Base-by-base conservation (phyloP, 2,888 invertebrate genomes). In the Parnassius mnemosyne region DNA sequence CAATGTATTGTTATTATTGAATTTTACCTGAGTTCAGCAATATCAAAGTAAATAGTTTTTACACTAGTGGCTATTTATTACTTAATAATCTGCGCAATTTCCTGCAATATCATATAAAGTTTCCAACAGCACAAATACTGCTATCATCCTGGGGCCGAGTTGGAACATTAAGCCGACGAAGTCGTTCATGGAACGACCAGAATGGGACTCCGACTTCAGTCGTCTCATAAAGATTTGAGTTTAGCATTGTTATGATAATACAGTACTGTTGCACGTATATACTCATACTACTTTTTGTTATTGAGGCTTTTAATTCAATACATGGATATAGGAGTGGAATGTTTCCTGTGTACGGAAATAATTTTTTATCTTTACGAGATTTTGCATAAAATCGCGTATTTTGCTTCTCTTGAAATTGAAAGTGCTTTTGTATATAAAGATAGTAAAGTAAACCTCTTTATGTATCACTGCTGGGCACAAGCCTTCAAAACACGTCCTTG, bases 211-310 rank as follows among this genome's bases (percentile, higher is more conserved):
- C 13, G 53, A 57, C 53, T 57, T 57, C 49, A 34, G 47, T 47
- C 46, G 62, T 57, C 54, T 57, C 54, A 16, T 58, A 54, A 62
- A 53, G 16, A 54, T 50, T 50, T 12, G 10, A 53, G 50, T 10
- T 58, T 25, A 58, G 50, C 58, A 50, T 20, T 57, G 52, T 61
- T 61, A 58, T 49, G 47, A 25, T 57, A 57, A 57, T 41, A 42
- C 42, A 20, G 41, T 47, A 50, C 25, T 16, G 57, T 34, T 34
- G 50, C 49, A 49, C 10, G 49, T 13, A 49, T 62, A 46, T 41
- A 53, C 56, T 61, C 42, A 16, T 49, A 42, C 25, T 16, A 53
- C 10, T 25, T 53, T 57, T 51, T 51, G 47, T 61, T 61, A 61
- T 53, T 42, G 47, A 20, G 47, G 20, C 20, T 53, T 51, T 41